phyloP scores from a whole-genome alignment of 2,797 vertebrate genomes.

The Leuciscus waleckii region DNA sequence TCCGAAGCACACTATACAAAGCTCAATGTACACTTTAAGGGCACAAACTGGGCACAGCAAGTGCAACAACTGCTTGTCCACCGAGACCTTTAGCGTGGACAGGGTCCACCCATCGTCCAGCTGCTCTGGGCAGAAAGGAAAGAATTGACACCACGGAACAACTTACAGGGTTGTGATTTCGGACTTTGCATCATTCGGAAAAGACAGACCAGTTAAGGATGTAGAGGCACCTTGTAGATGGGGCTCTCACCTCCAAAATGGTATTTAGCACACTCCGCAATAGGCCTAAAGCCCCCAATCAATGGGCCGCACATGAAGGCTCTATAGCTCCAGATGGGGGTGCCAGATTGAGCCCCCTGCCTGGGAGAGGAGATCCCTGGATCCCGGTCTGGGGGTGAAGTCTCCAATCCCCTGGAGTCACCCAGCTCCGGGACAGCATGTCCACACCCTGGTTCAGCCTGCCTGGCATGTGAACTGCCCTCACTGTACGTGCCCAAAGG shows the following conservation, averaged over 20 bases:
- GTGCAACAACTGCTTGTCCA: too few relatives aligned
- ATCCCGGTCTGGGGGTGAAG: neutral
- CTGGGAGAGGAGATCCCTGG: too few relatives aligned
- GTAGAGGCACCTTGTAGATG: neutral
- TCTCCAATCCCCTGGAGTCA: too few relatives aligned
- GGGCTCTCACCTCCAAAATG: neutral
- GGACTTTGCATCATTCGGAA: neutral
- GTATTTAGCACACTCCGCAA: neutral
- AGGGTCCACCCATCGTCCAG: too few relatives aligned
- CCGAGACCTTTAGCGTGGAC: neutral
- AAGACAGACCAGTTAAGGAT: neutral
- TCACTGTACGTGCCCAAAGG: too few relatives aligned
- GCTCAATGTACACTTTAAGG: too few relatives aligned
- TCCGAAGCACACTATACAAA: too few relatives aligned
- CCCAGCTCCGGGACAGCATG: too few relatives aligned
- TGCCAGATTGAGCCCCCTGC: neutral
- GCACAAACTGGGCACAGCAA: too few relatives aligned
- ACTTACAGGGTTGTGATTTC: neutral
- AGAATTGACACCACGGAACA: neutral
- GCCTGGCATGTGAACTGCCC: too few relatives aligned
- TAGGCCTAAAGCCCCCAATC: too few relatives aligned
- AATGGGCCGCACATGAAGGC: neutral
- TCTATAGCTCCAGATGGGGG: neutral
- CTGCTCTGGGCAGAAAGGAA: neutral
- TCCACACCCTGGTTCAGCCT: too few relatives aligned